These are phyloP conservation scores for Poecile atricapillus DNA, from an alignment of 2,113 vertebrate species.

Conservation along the genomic window DNA sequence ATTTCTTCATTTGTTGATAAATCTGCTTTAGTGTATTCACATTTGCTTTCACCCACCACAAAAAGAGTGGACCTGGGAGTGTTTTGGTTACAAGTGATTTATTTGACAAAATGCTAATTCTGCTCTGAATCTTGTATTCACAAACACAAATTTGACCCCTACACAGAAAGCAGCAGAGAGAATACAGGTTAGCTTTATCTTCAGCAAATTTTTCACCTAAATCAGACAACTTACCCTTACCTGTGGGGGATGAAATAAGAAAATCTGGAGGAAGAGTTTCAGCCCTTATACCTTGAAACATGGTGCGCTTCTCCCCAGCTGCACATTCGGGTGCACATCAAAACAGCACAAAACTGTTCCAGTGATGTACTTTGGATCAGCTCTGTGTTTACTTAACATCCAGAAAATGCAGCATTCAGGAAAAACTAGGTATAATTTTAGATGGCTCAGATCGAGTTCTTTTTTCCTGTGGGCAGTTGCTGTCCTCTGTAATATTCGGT, in stretches of 20 bases:
- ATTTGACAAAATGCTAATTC: not conserved
- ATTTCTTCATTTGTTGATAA: not conserved
- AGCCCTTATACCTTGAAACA: not conserved
- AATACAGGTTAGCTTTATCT: not conserved
- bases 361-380: not conserved
- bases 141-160: not conserved
- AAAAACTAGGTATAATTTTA: not conserved
- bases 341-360: not conserved
- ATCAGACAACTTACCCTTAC: constrained; percentile 14
- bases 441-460: not conserved
- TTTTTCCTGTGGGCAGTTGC: not conserved
- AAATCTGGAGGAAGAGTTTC: not conserved
- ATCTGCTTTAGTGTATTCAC: not conserved
- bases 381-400: not conserved
- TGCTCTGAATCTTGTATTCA: not conserved
- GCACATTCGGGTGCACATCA: not conserved
- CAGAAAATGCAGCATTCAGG: not conserved
- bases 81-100: not conserved
- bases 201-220: not conserved
- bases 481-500: not conserved
- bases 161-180: not conserved
- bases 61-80: not conserved
- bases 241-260: not conserved
- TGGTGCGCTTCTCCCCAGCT: not conserved
- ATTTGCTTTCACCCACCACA: not conserved